Conservation (phyloP, 1,140 invertebrate genomes). For the Anastatus disparis region DNA sequence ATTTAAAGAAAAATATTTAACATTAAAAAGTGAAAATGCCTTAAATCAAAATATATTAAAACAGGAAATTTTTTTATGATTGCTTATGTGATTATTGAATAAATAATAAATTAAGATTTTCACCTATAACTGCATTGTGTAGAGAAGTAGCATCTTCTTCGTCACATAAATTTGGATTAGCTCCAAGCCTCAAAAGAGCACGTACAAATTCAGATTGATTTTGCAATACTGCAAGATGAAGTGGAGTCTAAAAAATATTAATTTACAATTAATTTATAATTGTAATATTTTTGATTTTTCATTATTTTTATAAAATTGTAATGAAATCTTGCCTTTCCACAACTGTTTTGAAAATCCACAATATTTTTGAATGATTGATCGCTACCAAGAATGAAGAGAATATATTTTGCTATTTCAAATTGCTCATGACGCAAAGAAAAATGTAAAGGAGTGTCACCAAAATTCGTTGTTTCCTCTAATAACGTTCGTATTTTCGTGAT, state of each 20-base stretch:
- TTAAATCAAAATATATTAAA: conserved; percentile 6
- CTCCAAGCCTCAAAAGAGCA: conserved; percentile 60
- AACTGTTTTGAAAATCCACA: conserved; percentile 55
- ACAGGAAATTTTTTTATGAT: not conserved
- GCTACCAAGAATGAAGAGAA: conserved; percentile 52
- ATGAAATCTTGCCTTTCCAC: conserved; percentile 48
- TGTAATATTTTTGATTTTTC: no score
- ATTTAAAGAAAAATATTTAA: not conserved
- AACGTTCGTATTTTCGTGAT: conserved; percentile 46
- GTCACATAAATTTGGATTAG: conserved; percentile 66
- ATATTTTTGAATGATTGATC: conserved; percentile 46
- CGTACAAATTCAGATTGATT: conserved; percentile 60
- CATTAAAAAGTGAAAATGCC: conserved; percentile 31
- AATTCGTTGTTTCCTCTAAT: conserved; percentile 51
- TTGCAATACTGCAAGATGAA: conserved; percentile 67
- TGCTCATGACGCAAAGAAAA: conserved; percentile 55
- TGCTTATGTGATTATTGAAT: not conserved
- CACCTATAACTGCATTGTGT: conserved; percentile 65
- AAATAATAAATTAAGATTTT: conserved; percentile 2
- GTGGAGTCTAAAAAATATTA: conserved; percentile 61
- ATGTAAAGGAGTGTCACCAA: conserved; percentile 58
- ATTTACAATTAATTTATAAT: no score
- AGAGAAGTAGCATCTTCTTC: conserved; percentile 65
- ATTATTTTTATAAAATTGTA: no score
- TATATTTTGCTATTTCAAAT: conserved; percentile 47